Conservation (phyloP, 2,888 invertebrate species). For the Heliconius hortense region DNA sequence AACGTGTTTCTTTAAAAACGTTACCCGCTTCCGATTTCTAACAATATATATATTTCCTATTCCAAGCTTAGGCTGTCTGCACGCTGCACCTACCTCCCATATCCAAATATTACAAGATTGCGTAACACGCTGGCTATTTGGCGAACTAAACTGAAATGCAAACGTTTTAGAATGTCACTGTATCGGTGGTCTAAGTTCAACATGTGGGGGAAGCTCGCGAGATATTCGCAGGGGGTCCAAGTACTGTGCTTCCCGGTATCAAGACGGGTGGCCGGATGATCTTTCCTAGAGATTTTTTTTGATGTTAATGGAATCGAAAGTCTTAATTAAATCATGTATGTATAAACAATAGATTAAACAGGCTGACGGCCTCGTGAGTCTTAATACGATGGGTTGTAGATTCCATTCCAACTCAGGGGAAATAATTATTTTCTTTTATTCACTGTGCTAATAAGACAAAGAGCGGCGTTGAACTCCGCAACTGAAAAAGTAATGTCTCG, state of each 20-base stretch:
- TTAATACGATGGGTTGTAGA: too few species aligned
- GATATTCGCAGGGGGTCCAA: conserved; percentile 26
- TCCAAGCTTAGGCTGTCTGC: background rate
- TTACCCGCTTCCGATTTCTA: too few species aligned
- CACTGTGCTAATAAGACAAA: too few species aligned
- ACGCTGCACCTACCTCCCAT: conserved; percentile 2
- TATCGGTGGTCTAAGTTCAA: conserved; percentile 33
- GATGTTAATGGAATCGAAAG: conserved; percentile 1
- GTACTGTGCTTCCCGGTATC: conserved; percentile 33
- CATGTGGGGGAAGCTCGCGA: conserved; percentile 30
- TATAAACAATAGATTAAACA: background rate
- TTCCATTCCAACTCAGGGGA: too few species aligned
- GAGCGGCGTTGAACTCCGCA: too few species aligned
- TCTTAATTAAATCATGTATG: conserved; percentile 12
- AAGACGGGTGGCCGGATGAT: conserved; percentile 29
- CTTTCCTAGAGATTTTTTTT: conserved; percentile 13
- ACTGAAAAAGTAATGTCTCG: too few species aligned
- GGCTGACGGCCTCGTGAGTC: too few species aligned
- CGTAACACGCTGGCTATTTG: conserved; percentile 2
- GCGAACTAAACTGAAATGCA: conserved; percentile 10
- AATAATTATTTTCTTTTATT: too few species aligned
- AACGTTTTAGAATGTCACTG: conserved; percentile 30
- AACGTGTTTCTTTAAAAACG: too few species aligned
- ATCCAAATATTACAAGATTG: conserved; percentile 17
- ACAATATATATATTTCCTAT: background rate